These are phyloP conservation scores for Drosophila sucinea DNA, from an alignment of 1,140 invertebrate species.

Conservation along the genomic window DNA sequence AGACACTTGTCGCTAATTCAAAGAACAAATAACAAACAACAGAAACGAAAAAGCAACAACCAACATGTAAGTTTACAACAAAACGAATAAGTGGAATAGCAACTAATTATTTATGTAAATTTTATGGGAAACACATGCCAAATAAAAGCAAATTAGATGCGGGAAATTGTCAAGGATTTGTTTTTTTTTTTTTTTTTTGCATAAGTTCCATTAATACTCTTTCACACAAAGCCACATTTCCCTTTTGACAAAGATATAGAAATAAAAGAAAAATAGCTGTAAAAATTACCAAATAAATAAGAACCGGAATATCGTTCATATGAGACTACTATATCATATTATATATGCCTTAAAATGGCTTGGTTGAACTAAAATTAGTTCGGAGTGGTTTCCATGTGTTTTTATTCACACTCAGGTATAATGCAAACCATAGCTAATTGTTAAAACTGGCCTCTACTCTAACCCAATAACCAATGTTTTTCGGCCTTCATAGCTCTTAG, in stretches of 20 bases:
- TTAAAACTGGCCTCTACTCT: neutral
- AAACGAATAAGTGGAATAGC: conserved; percentile 18
- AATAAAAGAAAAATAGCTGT: too few relatives aligned
- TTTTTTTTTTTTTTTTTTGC: neutral
- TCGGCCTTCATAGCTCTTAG: neutral
- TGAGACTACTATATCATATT: too few relatives aligned
- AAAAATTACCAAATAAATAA: too few relatives aligned
- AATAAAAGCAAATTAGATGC: conserved; percentile 18
- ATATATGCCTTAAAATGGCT: too few relatives aligned
- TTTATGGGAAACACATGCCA: conserved; percentile 30
- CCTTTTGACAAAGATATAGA: neutral
- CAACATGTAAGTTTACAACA: conserved; percentile 58
- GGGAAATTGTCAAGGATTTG: conserved; percentile 1
- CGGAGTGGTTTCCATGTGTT: neutral
- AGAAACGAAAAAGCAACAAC: conserved; percentile 28
- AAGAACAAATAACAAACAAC: conserved; percentile 14
- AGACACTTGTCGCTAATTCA: conserved; percentile 44
- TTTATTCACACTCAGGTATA: neutral
- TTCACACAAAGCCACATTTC: neutral
- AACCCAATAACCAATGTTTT: neutral
- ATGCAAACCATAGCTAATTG: neutral
- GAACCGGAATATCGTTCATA: too few relatives aligned
- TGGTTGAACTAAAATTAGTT: too few relatives aligned
- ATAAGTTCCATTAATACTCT: neutral
- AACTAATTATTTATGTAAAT: conserved; percentile 24